These are phyloP conservation scores for Dryobotodes eremita DNA, from an alignment of 2,888 invertebrate species.

Conservation along the genomic window DNA sequence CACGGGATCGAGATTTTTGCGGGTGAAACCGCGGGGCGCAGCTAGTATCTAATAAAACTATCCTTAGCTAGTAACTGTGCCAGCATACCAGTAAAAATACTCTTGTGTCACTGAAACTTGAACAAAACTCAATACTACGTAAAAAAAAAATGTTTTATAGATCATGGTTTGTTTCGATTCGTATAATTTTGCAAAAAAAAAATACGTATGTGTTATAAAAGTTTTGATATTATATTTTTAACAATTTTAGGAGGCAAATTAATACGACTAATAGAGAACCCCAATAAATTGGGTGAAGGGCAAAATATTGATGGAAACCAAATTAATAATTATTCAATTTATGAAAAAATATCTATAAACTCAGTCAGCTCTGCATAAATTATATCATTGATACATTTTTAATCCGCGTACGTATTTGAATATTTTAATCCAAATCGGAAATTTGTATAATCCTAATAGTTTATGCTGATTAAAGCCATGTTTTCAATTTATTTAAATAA, in stretches of 20 bases:
- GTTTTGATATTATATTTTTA: not conserved
- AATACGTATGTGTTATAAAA: too few relatives aligned
- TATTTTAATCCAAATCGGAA: constrained; percentile 23
- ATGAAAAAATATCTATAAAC: not conserved
- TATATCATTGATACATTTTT: not conserved
- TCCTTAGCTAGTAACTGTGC: too few relatives aligned
- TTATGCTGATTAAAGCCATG: constrained; percentile 21
- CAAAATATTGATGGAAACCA: too few relatives aligned
- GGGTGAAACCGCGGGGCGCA: too few relatives aligned
- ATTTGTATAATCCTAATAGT: constrained; percentile 37
- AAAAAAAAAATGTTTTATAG: too few relatives aligned
- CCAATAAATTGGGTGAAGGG: too few relatives aligned
- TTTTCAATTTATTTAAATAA: constrained; percentile 15
- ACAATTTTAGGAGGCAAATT: not conserved
- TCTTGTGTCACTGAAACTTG: not conserved
- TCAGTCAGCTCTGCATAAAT: not conserved
- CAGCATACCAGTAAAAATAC: too few relatives aligned
- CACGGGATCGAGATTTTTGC: too few relatives aligned
- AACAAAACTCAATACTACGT: not conserved
- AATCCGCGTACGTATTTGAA: constrained; percentile 14
- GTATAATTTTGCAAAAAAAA: too few relatives aligned
- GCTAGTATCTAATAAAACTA: too few relatives aligned
- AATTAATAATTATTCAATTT: not conserved
- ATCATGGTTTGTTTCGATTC: too few relatives aligned
- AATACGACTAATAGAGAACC: not conserved